phyloP scores from a whole-genome alignment of 2,797 vertebrate species.

The Malacoctenus gilli region DNA sequence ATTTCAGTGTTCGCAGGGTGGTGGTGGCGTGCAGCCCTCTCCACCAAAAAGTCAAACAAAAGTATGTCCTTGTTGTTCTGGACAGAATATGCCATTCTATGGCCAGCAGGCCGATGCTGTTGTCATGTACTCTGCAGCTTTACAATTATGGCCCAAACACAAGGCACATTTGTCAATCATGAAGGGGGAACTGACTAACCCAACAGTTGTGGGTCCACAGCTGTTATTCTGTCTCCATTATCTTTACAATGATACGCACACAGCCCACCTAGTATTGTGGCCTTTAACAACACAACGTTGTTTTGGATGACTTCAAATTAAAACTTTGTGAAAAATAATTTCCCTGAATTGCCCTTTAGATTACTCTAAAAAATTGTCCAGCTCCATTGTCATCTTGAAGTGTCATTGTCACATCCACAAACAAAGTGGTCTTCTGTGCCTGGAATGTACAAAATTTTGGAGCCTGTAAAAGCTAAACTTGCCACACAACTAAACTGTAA shows the following conservation, averaged over 20 bases:
- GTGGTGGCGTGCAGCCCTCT: conserved; percentile 70
- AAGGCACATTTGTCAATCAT: conserved; percentile 76
- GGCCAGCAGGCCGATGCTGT: conserved; percentile 64
- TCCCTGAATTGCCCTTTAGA: no score
- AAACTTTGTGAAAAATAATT: no score
- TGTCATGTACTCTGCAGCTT: conserved; percentile 74
- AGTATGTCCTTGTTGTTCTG: conserved; percentile 76
- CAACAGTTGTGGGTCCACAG: conserved; percentile 36
- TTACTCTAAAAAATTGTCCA: no score
- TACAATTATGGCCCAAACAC: conserved; percentile 66
- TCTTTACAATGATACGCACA: conserved; percentile 35
- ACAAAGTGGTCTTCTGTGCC: no score
- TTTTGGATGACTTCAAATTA: conserved; percentile 4
- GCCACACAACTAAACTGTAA: conserved; percentile 1
- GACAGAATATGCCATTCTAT: conserved; percentile 77
- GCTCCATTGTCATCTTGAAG: no score
- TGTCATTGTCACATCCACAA: no score
- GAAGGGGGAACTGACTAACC: conserved; percentile 54
- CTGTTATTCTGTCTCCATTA: conserved; percentile 37
- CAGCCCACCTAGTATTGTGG: conserved; percentile 22
- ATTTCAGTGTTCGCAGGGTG: conserved; percentile 71
- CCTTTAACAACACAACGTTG: conserved; percentile 1
- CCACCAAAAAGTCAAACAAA: conserved; percentile 81
- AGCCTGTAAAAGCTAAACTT: no score
- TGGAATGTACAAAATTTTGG: no score